Conservation (phyloP, 2,113 vertebrate species). For the Saguinus imperator region DNA sequence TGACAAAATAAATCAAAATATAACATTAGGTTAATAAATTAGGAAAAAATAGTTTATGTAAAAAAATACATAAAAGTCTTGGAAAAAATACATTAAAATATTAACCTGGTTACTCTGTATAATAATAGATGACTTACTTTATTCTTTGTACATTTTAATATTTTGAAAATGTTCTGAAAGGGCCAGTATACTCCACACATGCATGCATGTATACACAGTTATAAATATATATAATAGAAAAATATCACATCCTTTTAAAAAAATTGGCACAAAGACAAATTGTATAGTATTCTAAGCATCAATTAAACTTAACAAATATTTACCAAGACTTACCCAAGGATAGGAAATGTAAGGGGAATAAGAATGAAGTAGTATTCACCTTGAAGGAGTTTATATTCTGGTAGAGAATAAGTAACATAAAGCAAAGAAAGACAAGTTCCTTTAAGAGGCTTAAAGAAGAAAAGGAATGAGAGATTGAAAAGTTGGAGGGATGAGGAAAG, state of each 20-base stretch:
- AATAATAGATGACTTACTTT: neutral
- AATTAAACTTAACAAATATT: neutral
- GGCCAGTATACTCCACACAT: neutral
- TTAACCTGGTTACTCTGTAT: neutral
- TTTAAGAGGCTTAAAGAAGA: neutral
- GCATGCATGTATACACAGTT: too few species aligned
- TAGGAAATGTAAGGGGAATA: neutral
- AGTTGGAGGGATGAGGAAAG: neutral
- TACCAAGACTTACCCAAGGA: neutral
- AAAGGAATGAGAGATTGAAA: neutral
- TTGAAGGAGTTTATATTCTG: neutral
- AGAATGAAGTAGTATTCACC: neutral
- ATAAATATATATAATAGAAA: neutral
- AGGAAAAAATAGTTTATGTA: neutral
- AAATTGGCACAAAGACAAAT: neutral
- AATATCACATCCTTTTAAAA: neutral
- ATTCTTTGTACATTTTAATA: neutral
- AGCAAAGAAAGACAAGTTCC: neutral
- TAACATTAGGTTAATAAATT: neutral
- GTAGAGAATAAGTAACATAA: neutral
- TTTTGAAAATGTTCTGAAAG: neutral
- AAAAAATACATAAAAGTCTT: neutral
- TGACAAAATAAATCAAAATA: neutral
- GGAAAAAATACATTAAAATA: neutral
- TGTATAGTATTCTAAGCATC: neutral